Conservation (phyloP, 2,888 invertebrate species). For the Lochmaea capreae region DNA sequence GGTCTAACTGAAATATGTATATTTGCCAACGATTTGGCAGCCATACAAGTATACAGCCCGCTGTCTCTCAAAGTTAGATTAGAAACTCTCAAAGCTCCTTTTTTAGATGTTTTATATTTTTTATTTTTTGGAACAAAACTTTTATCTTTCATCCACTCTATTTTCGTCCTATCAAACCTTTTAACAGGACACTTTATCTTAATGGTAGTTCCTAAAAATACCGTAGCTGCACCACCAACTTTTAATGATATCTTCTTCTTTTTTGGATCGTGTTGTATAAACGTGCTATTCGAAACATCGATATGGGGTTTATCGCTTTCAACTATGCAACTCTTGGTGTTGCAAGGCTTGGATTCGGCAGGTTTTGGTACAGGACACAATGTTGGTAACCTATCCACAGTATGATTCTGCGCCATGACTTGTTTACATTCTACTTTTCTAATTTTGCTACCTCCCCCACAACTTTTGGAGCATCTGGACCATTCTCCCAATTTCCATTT, state of each 20-base stretch:
- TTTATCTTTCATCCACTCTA: conserved; percentile 91
- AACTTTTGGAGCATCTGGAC: conserved; percentile 93
- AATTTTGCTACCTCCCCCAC: conserved; percentile 90
- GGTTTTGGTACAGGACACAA: conserved; percentile 83
- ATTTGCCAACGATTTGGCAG: conserved; percentile 84
- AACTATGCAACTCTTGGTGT: conserved; percentile 81
- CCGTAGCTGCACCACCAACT: conserved; percentile 90
- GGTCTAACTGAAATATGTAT: conserved; percentile 84
- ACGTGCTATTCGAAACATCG: conserved; percentile 82
- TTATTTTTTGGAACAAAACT: conserved; percentile 80
- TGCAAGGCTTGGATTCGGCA: conserved; percentile 84
- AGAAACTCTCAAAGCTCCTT: conserved; percentile 89
- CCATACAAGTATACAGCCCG: conserved; percentile 88
- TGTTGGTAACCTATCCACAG: conserved; percentile 80
- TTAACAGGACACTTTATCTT: conserved; percentile 95
- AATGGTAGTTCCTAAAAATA: conserved; percentile 91
- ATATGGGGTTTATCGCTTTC: conserved; percentile 81
- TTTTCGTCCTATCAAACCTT: conserved; percentile 83
- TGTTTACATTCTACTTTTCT: conserved; percentile 90
- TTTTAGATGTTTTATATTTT: conserved; percentile 89
- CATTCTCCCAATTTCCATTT: conserved; percentile 88
- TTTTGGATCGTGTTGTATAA: conserved; percentile 85
- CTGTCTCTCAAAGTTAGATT: conserved; percentile 84
- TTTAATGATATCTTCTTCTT: conserved; percentile 86
- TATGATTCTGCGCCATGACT: conserved; percentile 92